Evolutionary conservation across 2,888 invertebrate genomes (phyloP).

Genomic region (Parnassius smintheus): DNA sequence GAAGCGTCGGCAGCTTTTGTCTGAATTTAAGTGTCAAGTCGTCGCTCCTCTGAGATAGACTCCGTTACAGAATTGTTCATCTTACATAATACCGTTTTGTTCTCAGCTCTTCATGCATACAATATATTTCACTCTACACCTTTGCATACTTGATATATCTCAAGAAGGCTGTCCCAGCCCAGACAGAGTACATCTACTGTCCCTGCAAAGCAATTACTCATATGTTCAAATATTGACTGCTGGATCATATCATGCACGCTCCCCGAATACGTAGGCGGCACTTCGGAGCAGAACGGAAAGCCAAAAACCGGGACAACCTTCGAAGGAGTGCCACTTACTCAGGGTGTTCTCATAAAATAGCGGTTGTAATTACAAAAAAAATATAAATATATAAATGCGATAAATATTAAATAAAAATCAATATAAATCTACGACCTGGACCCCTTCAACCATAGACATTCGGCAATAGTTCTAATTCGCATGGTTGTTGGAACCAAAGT

Average conservation of each 20-base stretch:
- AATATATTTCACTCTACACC: slow-evolving; percentile 49
- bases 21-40: slow-evolving; percentile 30
- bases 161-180: slow-evolving; percentile 78
- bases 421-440: slow-evolving; percentile 77
- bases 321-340: slow-evolving; percentile 77
- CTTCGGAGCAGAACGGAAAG: slow-evolving; percentile 76
- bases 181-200: slow-evolving; percentile 45
- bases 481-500: slow-evolving; percentile 58
- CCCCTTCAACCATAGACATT: slow-evolving; percentile 77
- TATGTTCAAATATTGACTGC: slow-evolving; percentile 52
- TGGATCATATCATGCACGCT: slow-evolving; percentile 68
- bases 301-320: slow-evolving; percentile 82
- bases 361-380: slow-evolving; percentile 56
- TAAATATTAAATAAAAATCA: slow-evolving; percentile 62
- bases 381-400: slow-evolving; percentile 75
- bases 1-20: slow-evolving; percentile 57
- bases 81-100: slow-evolving; percentile 27
- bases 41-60: slow-evolving; percentile 29
- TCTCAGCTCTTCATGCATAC: slow-evolving; percentile 53
- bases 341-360: slow-evolving; percentile 65
- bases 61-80: slow-evolving; percentile 25
- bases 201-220: slow-evolving; percentile 70
- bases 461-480: slow-evolving; percentile 67
- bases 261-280: slow-evolving; percentile 52
- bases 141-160: slow-evolving; percentile 46